Evolutionary conservation across 2,888 invertebrate genomes (phyloP).

Genomic region (Dolomedes plantarius): DNA sequence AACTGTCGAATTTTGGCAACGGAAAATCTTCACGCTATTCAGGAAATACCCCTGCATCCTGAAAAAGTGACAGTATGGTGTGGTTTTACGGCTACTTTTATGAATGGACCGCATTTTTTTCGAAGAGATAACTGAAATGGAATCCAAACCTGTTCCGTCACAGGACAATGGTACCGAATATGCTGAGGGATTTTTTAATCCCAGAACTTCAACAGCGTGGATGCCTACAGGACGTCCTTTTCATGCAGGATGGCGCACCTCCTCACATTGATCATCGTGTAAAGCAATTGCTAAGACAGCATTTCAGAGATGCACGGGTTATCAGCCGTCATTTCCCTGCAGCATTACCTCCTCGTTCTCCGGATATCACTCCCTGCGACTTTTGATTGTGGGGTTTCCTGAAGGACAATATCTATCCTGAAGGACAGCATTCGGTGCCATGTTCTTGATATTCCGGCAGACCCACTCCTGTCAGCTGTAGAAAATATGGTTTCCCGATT

Average conservation of each 20-base stretch:
- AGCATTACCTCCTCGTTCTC: background rate
- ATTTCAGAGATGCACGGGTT: background rate
- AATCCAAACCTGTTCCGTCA: constrained; percentile 8
- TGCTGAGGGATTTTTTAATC: constrained; percentile 8
- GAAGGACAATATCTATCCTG: background rate
- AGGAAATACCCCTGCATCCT: constrained; percentile 25
- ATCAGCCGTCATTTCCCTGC: background rate
- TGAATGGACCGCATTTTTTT: background rate
- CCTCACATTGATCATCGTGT: constrained; percentile 8
- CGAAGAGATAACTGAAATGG: constrained; percentile 1
- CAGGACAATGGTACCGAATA: background rate
- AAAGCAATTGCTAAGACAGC: background rate
- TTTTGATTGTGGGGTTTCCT: background rate
- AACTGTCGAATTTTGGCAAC: too few relatives aligned
- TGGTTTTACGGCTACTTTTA: constrained; percentile 16
- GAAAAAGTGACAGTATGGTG: constrained; percentile 4
- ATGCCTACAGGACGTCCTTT: background rate
- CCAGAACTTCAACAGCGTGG: constrained; percentile 12
- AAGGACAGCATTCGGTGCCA: too few relatives aligned
- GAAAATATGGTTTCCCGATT: constrained; percentile 15
- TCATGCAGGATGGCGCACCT: background rate
- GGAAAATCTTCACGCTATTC: constrained; percentile 13
- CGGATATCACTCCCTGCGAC: background rate
- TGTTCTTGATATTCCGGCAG: too few relatives aligned
- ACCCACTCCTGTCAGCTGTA: too few relatives aligned